phyloP scores from a whole-genome alignment of 2,113 vertebrate genomes.

The Poecilia latipinna region DNA sequence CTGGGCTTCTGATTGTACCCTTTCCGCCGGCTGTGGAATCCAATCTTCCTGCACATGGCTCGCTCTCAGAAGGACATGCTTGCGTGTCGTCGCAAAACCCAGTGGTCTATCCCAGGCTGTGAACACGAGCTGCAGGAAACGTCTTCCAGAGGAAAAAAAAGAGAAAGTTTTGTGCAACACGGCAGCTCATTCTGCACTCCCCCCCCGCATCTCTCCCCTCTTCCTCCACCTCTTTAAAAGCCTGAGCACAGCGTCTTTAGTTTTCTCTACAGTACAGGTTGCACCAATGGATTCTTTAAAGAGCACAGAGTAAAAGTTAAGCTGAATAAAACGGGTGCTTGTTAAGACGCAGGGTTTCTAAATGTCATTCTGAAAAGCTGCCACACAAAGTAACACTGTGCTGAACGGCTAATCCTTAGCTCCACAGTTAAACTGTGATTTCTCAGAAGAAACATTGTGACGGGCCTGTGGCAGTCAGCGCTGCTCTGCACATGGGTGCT shows the following conservation, averaged over 20 bases:
- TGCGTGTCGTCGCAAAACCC: constrained; percentile 11
- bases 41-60: constrained; percentile 58
- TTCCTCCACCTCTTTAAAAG: not conserved
- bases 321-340: not conserved
- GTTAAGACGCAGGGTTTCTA: not conserved
- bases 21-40: constrained; percentile 59
- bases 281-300: not conserved
- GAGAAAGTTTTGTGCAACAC: not conserved
- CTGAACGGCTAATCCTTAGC: not conserved
- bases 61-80: constrained; percentile 33
- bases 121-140: constrained; percentile 20
- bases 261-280: not conserved
- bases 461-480: not conserved
- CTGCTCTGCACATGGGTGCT: not conserved
- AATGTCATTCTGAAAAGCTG: not conserved
- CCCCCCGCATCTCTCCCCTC: too few species aligned
- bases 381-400: not conserved
- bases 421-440: not conserved
- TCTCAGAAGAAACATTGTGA: not conserved
- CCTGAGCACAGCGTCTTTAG: not conserved
- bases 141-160: not conserved
- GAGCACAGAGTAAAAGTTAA: not conserved
- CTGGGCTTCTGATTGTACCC: constrained; percentile 49
- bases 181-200: not conserved
- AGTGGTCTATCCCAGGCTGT: not conserved